Percentiles rank a stretch among this genome's conserved stretches.
phyloP scores from a whole-genome alignment of 2,113 vertebrate species.

The Gallinago undulata region DNA sequence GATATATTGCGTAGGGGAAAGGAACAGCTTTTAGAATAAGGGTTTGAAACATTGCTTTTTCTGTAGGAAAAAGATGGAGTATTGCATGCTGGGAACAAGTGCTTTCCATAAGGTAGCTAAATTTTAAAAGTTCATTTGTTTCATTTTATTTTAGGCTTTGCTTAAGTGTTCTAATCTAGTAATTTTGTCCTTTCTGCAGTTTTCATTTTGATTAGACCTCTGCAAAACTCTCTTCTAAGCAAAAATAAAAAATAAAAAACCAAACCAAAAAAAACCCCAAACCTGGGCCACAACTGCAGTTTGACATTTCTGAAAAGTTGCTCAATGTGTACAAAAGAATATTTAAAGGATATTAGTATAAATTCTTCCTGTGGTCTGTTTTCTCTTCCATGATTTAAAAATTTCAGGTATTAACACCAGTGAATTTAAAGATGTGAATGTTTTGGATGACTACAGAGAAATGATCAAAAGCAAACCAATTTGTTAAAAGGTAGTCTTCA shows the following conservation, averaged over 20 bases:
- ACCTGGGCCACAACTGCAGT: constrained; percentile 31
- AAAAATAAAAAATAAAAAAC: neutral
- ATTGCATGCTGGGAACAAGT: constrained; percentile 71
- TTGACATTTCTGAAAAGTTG: neutral
- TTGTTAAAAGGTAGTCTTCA: neutral
- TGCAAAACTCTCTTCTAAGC: constrained; percentile 40
- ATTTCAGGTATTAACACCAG: neutral
- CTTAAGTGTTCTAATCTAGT: constrained; percentile 48
- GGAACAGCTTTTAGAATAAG: constrained; percentile 59
- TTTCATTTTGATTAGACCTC: constrained; percentile 48
- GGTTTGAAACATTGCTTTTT: constrained; percentile 71
- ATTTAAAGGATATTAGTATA: neutral
- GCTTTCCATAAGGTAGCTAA: constrained; percentile 69
- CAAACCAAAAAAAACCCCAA: neutral
- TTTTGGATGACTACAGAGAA: neutral
- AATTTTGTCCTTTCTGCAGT: constrained; percentile 61
- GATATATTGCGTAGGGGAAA: neutral
- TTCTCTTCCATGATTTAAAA: neutral
- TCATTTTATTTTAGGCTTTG: constrained; percentile 54
- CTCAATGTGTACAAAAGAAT: neutral
- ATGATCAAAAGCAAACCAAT: neutral
- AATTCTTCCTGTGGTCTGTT: neutral
- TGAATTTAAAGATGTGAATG: neutral
- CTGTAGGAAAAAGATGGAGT: constrained; percentile 71
- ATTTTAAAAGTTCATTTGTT: constrained; percentile 66